Evolutionary conservation across 1,140 invertebrate species (phyloP).

Genomic region (Aleiodes sp.): DNA sequence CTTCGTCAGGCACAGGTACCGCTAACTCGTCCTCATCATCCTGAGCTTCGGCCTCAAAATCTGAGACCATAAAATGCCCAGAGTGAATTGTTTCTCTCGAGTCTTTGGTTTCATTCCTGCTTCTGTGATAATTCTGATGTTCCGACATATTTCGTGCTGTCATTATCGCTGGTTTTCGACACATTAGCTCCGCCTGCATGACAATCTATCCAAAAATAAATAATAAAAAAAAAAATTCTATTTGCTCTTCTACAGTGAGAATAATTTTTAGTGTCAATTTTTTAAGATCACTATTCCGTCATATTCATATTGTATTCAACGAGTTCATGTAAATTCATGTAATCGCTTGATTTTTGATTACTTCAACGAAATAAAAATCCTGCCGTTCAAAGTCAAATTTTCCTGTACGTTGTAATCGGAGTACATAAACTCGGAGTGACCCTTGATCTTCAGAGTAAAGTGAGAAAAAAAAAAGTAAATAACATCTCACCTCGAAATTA

Average conservation of each 20-base stretch:
- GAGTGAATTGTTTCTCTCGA: constrained; percentile 88
- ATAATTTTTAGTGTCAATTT: neutral
- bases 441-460: neutral
- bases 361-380: neutral
- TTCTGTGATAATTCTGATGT: constrained; percentile 34
- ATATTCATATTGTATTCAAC: too few relatives aligned
- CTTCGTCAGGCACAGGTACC: constrained; percentile 79
- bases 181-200: constrained; percentile 62
- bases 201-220: neutral
- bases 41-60: constrained; percentile 92
- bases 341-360: neutral
- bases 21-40: constrained; percentile 86
- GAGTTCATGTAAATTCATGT: neutral
- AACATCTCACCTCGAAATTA: too few relatives aligned
- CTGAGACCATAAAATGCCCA: constrained; percentile 97
- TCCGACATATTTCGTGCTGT: constrained; percentile 35
- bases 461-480: neutral
- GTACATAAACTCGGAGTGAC: neutral
- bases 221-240: neutral
- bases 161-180: constrained; percentile 51
- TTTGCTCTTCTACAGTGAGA: too few relatives aligned
- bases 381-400: constrained; percentile 12
- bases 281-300: neutral
- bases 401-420: constrained; percentile 2
- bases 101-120: constrained; percentile 43